These are phyloP conservation scores for Microctenopoma stevenorrisi DNA, from an alignment of 2,797 vertebrate species.

Conservation along the genomic window DNA sequence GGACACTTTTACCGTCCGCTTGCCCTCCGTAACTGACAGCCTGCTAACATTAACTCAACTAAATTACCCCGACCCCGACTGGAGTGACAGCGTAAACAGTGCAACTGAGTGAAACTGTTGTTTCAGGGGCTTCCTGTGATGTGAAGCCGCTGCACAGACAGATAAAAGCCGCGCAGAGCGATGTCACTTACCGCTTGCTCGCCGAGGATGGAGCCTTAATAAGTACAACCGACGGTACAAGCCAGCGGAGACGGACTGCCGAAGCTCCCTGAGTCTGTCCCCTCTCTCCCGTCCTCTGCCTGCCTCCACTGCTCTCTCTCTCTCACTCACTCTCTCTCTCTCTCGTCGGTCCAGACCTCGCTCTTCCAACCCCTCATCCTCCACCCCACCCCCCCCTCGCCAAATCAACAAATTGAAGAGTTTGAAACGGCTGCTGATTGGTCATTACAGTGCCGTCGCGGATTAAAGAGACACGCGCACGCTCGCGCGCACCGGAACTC, in stretches of 20 bases:
- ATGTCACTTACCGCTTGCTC: slow-evolving; percentile 49
- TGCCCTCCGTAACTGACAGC: background rate
- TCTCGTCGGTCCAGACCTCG: background rate
- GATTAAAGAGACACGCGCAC: slow-evolving; percentile 23
- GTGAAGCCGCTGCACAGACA: background rate
- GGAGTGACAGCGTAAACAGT: background rate
- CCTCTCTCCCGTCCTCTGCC: background rate
- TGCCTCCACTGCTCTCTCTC: background rate
- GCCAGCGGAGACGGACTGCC: slow-evolving; percentile 12
- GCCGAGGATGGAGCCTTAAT: slow-evolving; percentile 31
- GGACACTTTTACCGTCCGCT: background rate
- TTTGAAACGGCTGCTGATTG: slow-evolving; percentile 61
- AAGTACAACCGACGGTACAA: background rate
- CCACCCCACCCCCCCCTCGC: background rate
- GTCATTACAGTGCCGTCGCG: slow-evolving; percentile 27
- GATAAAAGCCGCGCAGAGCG: background rate
- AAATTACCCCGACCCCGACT: background rate
- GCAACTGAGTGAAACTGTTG: background rate
- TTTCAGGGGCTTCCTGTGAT: background rate
- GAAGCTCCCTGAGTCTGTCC: slow-evolving; percentile 10
- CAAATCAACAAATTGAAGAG: slow-evolving; percentile 55
- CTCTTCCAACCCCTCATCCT: background rate
- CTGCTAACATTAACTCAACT: background rate
- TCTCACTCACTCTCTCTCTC: background rate
- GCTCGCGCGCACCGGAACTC: background rate